Conservation (phyloP, 2,797 vertebrate species). For the Sebastes kiyomatsui region DNA sequence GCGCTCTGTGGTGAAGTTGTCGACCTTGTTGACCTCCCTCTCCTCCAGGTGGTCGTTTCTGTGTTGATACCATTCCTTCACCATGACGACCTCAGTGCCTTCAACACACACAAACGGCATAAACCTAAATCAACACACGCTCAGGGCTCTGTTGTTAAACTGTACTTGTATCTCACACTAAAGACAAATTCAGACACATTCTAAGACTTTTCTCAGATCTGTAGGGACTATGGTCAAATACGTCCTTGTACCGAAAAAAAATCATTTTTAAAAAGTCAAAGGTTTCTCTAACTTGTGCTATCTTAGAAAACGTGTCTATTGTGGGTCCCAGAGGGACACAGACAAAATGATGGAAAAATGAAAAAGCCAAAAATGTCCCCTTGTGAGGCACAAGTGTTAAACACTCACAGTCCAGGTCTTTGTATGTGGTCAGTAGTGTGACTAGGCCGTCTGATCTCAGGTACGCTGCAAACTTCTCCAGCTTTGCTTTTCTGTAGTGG, state of each 20-base stretch:
- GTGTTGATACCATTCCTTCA: slow-evolving; percentile 88
- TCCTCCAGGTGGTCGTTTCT: slow-evolving; percentile 84
- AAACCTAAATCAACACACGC: background rate
- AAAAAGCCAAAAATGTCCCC: background rate
- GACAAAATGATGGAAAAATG: background rate
- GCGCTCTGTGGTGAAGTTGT: slow-evolving; percentile 76
- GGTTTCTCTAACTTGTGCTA: background rate
- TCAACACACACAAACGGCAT: slow-evolving; percentile 21
- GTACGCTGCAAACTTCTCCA: slow-evolving; percentile 86
- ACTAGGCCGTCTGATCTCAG: slow-evolving; percentile 83
- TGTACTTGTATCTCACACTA: background rate
- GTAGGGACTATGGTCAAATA: background rate
- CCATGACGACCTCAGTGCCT: slow-evolving; percentile 78
- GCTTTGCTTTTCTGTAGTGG: slow-evolving; percentile 82
- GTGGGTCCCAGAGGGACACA: too few relatives aligned
- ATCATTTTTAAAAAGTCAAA: background rate
- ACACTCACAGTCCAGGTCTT: slow-evolving; percentile 85
- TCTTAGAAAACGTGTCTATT: too few relatives aligned
- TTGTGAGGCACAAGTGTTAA: too few relatives aligned
- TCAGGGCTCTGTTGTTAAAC: background rate
- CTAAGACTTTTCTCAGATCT: background rate
- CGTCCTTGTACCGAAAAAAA: background rate
- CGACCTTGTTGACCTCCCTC: slow-evolving; percentile 78
- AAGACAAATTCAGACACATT: background rate
- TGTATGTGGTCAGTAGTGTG: slow-evolving; percentile 82